Base-by-base conservation (phyloP, 2,888 invertebrate species). In the Eupsilia transversa region DNA sequence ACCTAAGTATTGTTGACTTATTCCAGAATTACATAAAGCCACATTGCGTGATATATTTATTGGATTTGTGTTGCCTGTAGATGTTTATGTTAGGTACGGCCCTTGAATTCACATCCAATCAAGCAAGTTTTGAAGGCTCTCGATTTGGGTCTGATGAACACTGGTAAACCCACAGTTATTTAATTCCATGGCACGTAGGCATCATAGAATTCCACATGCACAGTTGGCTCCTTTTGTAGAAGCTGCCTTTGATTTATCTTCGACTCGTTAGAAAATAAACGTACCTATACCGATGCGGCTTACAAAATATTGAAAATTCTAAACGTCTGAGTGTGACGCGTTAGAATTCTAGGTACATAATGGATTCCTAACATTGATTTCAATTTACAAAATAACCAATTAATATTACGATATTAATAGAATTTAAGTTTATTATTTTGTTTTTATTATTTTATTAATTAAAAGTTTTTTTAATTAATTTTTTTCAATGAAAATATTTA, bases 41-140 rank as follows among this genome's bases (percentile, higher is more conserved):
- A 27, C 6, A 43, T 33, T 41, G n/a, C 52, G 2, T 30, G 23
- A 38, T 60, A n/a, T 68, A 33, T 41, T 23, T 56, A 56, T 30
- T 7, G 30, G n/a, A 30, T 52, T 30, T 71, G 43, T 46, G n/a
- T 43, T 38, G 10, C 12, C 6, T 46, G 43, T 79, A 23, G 23
- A 80, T 72, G 52, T 61, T 71, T 79, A 72, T 38, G 43, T 72
- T 65, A n/a, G 23, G 5, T 41, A 27, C 27, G 17, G 5, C 54
- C 61, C 38, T 72, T 72, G 23, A 33, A 59, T 80, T 64, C 43
- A 59, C 23, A 52, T 80, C 35, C 43, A 74, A 77, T 80, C 75
- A 74, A 74, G n/a, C 59, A 81, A 77, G 81, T 80, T 81, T 46
- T 59, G 27, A 74, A 64, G 17, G 43, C 52, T 61, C 46, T 80